These are phyloP conservation scores for Muntiacus reevesi DNA, from an alignment of 2,113 vertebrate species.

Conservation along the genomic window DNA sequence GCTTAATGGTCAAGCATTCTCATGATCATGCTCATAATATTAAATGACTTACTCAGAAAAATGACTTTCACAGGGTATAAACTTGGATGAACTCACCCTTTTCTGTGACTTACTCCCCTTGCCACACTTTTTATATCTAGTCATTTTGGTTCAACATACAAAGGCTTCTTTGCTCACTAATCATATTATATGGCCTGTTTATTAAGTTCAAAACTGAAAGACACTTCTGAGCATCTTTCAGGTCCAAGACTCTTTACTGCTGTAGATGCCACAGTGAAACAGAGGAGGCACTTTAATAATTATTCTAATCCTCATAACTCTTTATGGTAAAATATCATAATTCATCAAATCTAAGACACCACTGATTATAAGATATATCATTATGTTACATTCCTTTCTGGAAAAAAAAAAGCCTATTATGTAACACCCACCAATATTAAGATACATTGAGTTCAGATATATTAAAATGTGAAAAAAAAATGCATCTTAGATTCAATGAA, in stretches of 20 bases:
- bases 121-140: not conserved
- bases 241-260: not conserved
- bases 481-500: not conserved
- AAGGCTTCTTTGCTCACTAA: not conserved
- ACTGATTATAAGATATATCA: not conserved
- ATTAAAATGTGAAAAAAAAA: slow-evolving; percentile 1
- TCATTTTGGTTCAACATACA: not conserved
- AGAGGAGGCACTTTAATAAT: not conserved
- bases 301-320: not conserved
- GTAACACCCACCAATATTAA: not conserved
- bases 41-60: not conserved
- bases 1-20: not conserved
- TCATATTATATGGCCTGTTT: not conserved
- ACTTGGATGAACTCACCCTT: not conserved
- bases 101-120: not conserved
- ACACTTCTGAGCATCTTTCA: not conserved
- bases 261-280: not conserved
- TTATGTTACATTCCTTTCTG: not conserved
- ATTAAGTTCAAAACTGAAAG: not conserved
- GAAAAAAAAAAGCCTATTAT: not conserved
- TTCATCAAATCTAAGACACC: not conserved
- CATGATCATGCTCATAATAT: not conserved
- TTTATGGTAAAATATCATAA: not conserved
- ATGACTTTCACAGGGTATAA: not conserved
- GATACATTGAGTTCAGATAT: not conserved